phyloP scores from a whole-genome alignment of 2,113 vertebrate species.

The Notarius quadriscutis region DNA sequence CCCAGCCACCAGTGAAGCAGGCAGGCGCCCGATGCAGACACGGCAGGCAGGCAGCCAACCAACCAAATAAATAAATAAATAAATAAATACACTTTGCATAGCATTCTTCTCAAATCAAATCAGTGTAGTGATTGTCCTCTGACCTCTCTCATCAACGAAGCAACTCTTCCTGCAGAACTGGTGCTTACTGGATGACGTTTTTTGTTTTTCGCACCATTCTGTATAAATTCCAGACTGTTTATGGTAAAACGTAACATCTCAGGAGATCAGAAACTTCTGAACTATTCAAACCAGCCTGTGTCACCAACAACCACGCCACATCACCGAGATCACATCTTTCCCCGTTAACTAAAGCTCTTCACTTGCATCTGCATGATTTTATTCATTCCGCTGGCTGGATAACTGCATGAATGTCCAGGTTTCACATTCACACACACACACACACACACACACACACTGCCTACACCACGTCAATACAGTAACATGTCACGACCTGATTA shows the following conservation, averaged over 20 bases:
- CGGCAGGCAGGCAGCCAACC: too few relatives aligned
- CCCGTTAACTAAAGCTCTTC: too few relatives aligned
- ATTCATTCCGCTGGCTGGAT: background rate
- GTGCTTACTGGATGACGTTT: background rate
- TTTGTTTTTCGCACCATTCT: background rate
- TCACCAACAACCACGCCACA: background rate
- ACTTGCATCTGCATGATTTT: background rate
- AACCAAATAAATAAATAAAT: too few relatives aligned
- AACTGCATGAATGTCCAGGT: background rate
- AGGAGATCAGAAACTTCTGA: background rate
- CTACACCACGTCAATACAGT: background rate
- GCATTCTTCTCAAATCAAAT: background rate
- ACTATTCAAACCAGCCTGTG: background rate
- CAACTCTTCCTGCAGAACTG: background rate
- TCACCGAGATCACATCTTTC: background rate
- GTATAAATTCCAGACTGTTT: background rate
- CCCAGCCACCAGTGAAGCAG: too few relatives aligned
- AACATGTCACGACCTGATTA: background rate
- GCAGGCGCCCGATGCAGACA: too few relatives aligned
- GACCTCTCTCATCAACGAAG: background rate
- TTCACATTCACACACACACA: too few relatives aligned
- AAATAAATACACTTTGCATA: too few relatives aligned
- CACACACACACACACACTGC: too few relatives aligned
- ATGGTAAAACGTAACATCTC: background rate
- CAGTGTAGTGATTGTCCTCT: background rate